phyloP scores from a whole-genome alignment of 2,113 vertebrate species.

The Boleophthalmus pectinirostris region DNA sequence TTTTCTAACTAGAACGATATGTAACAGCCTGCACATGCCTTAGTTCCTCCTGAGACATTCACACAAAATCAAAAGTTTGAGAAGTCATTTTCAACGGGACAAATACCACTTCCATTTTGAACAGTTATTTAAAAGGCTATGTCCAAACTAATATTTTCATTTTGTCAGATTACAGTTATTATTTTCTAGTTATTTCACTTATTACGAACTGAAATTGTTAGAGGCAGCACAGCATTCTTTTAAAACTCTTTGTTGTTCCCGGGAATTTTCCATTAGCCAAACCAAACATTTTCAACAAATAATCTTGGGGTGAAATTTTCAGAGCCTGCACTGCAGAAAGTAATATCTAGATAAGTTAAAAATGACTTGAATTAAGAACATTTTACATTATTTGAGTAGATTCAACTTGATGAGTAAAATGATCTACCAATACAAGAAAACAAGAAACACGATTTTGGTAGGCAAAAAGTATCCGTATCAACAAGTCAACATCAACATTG shows the following conservation, averaged over 20 bases:
- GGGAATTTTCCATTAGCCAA: background rate
- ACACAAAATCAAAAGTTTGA: constrained; percentile 40
- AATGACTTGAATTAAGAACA: too few species aligned
- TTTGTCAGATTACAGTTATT: background rate
- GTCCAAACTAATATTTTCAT: constrained; percentile 2
- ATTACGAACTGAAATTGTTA: background rate
- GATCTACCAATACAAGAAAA: too few species aligned
- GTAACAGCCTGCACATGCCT: constrained; percentile 81
- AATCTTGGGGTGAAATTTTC: background rate
- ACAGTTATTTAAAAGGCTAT: background rate
- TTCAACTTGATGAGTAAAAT: too few species aligned
- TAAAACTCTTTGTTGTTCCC: background rate
- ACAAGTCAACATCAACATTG: too few species aligned
- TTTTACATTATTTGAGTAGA: too few species aligned
- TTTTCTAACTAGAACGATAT: constrained; percentile 81
- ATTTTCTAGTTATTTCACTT: too few species aligned
- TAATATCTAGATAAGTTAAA: too few species aligned
- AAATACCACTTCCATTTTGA: background rate
- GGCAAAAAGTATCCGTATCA: too few species aligned
- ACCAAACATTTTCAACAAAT: background rate
- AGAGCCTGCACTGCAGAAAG: too few species aligned
- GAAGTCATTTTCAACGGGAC: constrained; percentile 28
- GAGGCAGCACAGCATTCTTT: background rate
- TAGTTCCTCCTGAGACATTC: constrained; percentile 41
- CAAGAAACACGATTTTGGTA: too few species aligned